Base-by-base conservation (phyloP, 2,888 invertebrate genomes). In the Incurvaria masculella region DNA sequence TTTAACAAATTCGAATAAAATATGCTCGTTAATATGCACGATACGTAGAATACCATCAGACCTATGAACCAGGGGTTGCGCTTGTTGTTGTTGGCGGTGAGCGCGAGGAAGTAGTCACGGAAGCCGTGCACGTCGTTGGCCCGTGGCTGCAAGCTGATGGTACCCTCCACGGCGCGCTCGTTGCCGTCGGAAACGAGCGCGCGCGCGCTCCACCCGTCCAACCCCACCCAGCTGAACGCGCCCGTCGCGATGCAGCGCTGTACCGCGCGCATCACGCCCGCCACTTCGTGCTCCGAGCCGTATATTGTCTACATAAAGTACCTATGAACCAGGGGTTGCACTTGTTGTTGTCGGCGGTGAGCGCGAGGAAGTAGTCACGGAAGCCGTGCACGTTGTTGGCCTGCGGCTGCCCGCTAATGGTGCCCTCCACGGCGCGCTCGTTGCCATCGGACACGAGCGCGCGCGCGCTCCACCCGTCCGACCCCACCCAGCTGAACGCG, bases 271-370 rank as follows among this genome's bases (percentile, higher is more conserved):
- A n/a, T n/a, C n/a, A n/a, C n/a, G n/a, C n/a, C n/a, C n/a, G n/a
- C n/a, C n/a, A n/a, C n/a, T n/a, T n/a, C n/a, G n/a, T n/a, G n/a
- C n/a, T n/a, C n/a, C n/a, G n/a, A n/a, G n/a, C n/a, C n/a, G n/a
- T n/a, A n/a, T n/a, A n/a, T n/a, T n/a, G n/a, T n/a, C n/a, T n/a
- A n/a, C n/a, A n/a, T n/a, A n/a, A n/a, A n/a, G n/a, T 68, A 93
- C 93, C 93, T 6, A 90, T 85, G 82, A 97, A 97, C 97, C 97
- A 97, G 0, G 97, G 97, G 75, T 97, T 97, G 50, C 96, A 81
- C 55, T 81, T 83, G 69, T 97, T 97, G 63, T 88, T 92, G 64
- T 89, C 88, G 38, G 93, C 91, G 33, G 89, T 91, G 23, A 94
- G 73, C 49, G 81, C 81, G 20, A 93, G 80, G 66, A 95, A 95